Evolutionary conservation across 2,113 vertebrate species (phyloP), one percentile per base, ranked within the genome.

Genomic region (Cynopterus brachyotis): DNA sequence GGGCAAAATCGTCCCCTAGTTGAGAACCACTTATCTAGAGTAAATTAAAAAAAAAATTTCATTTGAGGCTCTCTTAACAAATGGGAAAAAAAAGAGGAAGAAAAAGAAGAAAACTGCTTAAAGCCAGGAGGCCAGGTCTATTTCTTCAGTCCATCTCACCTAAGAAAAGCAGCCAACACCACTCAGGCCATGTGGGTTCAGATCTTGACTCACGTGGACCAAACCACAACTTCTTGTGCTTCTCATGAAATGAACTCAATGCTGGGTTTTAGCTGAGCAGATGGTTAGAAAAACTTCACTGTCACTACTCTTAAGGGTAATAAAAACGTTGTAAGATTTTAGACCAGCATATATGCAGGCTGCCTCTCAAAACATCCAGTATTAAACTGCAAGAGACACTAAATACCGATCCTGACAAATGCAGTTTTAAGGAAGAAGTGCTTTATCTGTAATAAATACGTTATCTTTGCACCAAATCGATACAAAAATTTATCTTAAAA

Each of bases 321-420:
- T 17, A 59, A 83, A 81, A 76, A 72, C 15, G 28, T 0, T 35
- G 5, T 15, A 62, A 55, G 72, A 78, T 24, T 93, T 57, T 66
- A 70, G 7, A 70, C 26, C 28, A 45, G 79, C 12, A 70, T 17
- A 85, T 6, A 87, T 32, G 73, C 30, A 69, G 47, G n/a, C 7
- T 73, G 40, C 59, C 80, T 89, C 73, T 96, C 89, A 85, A 83
- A 72, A 72, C 30, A 90, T 28, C 45, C 47, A 90, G 72, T 28
- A 80, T 20, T 28, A 73, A 88, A 78, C 4, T 3, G 4, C 20
- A 86, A 94, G 45, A 75, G 30, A 10, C 40, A 90, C 47, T 78
- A 55, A 67, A 53, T 19, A 57, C 40, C 3, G 22, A 87, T 37
- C 11, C 57, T 81, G 9, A 69, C 86, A 50, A 76, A 73, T 19